Conservation (phyloP, 2,113 vertebrate species). For the Galemys pyrenaicus region DNA sequence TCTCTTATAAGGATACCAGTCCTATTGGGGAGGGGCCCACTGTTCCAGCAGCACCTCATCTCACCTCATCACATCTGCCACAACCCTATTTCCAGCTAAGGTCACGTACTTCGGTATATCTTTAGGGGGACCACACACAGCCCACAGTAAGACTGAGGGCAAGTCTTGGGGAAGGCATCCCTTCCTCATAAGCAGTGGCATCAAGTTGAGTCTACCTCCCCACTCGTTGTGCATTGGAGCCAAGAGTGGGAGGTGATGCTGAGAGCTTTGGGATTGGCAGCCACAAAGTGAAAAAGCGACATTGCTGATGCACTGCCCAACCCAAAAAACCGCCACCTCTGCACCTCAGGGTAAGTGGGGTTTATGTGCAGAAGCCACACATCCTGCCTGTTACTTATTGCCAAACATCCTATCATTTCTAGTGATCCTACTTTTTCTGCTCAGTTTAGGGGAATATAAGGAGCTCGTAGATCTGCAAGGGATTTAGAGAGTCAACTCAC, state of each 20-base stretch:
- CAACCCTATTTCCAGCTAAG: not conserved
- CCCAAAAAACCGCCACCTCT: not conserved
- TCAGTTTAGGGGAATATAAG: not conserved
- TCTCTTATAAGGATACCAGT: not conserved
- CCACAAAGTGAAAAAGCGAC: not conserved
- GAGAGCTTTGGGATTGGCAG: not conserved
- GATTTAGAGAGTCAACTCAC: not conserved
- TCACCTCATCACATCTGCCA: not conserved
- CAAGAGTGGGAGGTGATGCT: not conserved
- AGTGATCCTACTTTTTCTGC: not conserved
- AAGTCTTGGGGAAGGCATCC: not conserved
- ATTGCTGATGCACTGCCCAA: not conserved
- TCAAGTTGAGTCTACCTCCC: not conserved
- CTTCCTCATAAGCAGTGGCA: not conserved
- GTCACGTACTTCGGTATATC: not conserved
- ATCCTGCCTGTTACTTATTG: not conserved
- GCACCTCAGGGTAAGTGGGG: not conserved
- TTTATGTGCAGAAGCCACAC: not conserved
- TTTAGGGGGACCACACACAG: not conserved
- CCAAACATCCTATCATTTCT: not conserved
- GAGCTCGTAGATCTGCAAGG: not conserved
- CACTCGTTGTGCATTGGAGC: not conserved
- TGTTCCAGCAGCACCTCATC: not conserved
- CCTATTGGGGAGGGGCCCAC: not conserved
- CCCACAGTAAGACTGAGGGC: not conserved